phyloP scores from a whole-genome alignment of 1,140 invertebrate species.

The Eupristina koningsbergeri region DNA sequence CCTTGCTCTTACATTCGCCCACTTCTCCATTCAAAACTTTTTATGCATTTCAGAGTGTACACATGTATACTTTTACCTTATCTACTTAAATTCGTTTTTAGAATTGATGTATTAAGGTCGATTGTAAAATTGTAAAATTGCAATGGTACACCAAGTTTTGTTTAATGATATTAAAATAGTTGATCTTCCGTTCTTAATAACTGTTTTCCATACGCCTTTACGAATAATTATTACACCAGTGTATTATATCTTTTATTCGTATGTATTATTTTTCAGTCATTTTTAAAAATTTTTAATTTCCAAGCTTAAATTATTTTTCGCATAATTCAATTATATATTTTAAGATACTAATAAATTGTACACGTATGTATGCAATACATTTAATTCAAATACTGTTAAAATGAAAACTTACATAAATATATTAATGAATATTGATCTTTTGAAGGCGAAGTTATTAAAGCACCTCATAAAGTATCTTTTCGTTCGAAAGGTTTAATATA shows the following conservation, averaged over 20 bases:
- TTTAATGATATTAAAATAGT: too few species aligned
- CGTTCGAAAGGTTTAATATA: background rate
- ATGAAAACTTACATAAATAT: background rate
- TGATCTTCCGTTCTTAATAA: too few species aligned
- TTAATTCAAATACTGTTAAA: background rate
- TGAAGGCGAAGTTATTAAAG: background rate
- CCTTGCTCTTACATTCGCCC: slow-evolving; percentile 12
- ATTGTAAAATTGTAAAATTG: too few species aligned
- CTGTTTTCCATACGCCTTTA: too few species aligned
- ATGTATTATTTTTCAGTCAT: background rate
- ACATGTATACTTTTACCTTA: background rate
- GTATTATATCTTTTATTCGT: too few species aligned
- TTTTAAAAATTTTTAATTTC: background rate
- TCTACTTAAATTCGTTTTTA: background rate
- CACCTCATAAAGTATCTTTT: background rate
- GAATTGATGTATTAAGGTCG: background rate
- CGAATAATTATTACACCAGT: too few species aligned
- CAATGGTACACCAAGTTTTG: too few species aligned
- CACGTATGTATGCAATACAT: too few species aligned
- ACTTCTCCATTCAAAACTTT: slow-evolving; percentile 17
- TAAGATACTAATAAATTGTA: background rate
- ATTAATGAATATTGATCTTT: slow-evolving; percentile 4
- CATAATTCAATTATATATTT: background rate
- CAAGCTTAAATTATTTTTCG: background rate
- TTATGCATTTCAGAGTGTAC: slow-evolving; percentile 15